Evolutionary conservation across 1,140 invertebrate genomes (phyloP).

Genomic region (Rhopalosiphum maidis): DNA sequence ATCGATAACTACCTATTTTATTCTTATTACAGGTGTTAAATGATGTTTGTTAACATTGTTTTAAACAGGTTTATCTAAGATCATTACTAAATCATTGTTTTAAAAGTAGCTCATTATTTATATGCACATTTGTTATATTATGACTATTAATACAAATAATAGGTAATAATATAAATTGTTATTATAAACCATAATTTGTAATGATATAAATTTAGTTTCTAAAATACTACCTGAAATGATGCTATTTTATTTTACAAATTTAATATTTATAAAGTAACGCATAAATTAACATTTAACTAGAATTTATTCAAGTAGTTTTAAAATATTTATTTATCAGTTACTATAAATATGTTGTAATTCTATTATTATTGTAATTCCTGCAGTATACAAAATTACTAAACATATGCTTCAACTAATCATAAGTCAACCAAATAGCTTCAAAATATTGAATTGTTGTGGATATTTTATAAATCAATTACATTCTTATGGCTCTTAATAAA

Average conservation of each 20-base stretch:
- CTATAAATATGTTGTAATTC: background rate
- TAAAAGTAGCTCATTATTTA: background rate
- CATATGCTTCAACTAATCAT: background rate
- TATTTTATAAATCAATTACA: slow-evolving; percentile 26
- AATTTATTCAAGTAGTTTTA: background rate
- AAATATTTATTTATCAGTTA: background rate
- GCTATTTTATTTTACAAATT: background rate
- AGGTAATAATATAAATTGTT: background rate
- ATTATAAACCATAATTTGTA: background rate
- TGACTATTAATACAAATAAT: background rate
- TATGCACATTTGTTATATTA: too few relatives aligned
- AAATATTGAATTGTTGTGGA: background rate
- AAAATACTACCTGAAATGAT: background rate
- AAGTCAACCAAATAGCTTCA: background rate
- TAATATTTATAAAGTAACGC: background rate
- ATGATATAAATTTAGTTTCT: background rate
- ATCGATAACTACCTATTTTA: background rate
- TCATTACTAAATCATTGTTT: background rate
- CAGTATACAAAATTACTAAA: background rate
- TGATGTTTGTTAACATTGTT: background rate
- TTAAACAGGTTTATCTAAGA: background rate
- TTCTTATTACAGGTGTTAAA: background rate
- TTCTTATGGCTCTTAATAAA: background rate
- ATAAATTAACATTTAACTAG: background rate
- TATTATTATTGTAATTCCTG: slow-evolving; percentile 22